Base-by-base conservation (phyloP, 2,113 vertebrate genomes). In the Leuciscus idus region DNA sequence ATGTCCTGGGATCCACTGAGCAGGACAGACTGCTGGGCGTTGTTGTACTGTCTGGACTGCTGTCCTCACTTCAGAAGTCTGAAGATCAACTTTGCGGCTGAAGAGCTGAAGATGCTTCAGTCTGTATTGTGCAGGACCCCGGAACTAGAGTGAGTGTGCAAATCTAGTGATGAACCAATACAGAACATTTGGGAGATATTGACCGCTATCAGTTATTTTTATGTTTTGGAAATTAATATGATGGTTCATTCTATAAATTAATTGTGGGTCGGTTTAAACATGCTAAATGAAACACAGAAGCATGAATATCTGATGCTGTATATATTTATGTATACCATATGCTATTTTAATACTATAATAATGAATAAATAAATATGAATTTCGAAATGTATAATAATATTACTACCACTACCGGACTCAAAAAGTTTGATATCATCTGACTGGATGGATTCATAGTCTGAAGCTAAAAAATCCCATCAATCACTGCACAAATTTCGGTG, bases 1-100 rank as follows among this genome's bases (percentile, higher is more conserved):
- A 64, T 87, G 61, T 66, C 30, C 12, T 55, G 23, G 19, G 23
- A 39, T n/a, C 23, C 39, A 1, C 75, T 87, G 39, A 84, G 30
- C 3, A 87, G 74, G 36, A 72, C 75, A n/a, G 86, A 84, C 82
- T 87, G 82, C 73, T 84, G 81, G 74, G 82, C 77, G 1, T 30
- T 87, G 81, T 10, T 61, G 12, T 87, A 87, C 13, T 87, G 86
- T 50, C 62, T 84, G n/a, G 61, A 73, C 28, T 84, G 82, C 64
- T 84, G 62, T 62, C 13, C 26, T 50, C 6, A 43, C 39, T 72
- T 87, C 55, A 87, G 52, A 64, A 80, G 36, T 55, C 13, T 87
- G n/a, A 50, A 79, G 23, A 83, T 87, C 17, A 68, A 23, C 12
- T 28, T 87, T 26, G 83, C 74, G 12, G 33, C 75, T 21, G 64